These are phyloP conservation scores for Kryptolebias ocellatus DNA, from an alignment of 2,797 vertebrate species.

Conservation along the genomic window DNA sequence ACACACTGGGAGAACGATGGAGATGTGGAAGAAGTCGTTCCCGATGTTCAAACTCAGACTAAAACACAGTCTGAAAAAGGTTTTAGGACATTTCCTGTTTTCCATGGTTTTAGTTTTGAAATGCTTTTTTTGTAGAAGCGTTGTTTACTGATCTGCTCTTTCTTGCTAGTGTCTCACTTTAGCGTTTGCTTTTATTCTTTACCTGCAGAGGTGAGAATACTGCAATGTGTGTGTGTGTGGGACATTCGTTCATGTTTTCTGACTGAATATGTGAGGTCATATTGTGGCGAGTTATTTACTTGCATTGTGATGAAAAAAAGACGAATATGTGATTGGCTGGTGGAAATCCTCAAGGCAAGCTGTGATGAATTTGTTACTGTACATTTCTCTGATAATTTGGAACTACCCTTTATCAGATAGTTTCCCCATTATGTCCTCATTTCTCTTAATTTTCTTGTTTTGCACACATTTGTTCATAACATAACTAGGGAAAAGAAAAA, in stretches of 20 bases:
- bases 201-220: slow-evolving; percentile 9
- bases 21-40: slow-evolving; percentile 6
- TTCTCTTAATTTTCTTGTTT: not conserved
- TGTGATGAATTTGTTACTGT: not conserved
- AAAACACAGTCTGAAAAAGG: not conserved
- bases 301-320: slow-evolving; percentile 7
- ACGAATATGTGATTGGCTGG: slow-evolving; percentile 14
- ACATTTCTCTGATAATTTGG: not conserved
- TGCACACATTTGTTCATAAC: not conserved
- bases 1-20: slow-evolving; percentile 3
- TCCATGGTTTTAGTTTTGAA: too few species aligned
- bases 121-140: too few species aligned
- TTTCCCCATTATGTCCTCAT: not conserved
- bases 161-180: not conserved
- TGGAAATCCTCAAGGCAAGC: slow-evolving; percentile 7
- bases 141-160: too few species aligned
- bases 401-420: slow-evolving; percentile 4
- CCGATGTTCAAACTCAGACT: slow-evolving; percentile 6
- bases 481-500: not conserved
- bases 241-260: slow-evolving; percentile 6
- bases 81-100: not conserved
- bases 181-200: slow-evolving; percentile 6
- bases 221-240: slow-evolving; percentile 25
- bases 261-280: slow-evolving; percentile 5
- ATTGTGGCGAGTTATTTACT: slow-evolving; percentile 17